Conservation (phyloP, 2,888 invertebrate species). For the Pogonocherus hispidulus region DNA sequence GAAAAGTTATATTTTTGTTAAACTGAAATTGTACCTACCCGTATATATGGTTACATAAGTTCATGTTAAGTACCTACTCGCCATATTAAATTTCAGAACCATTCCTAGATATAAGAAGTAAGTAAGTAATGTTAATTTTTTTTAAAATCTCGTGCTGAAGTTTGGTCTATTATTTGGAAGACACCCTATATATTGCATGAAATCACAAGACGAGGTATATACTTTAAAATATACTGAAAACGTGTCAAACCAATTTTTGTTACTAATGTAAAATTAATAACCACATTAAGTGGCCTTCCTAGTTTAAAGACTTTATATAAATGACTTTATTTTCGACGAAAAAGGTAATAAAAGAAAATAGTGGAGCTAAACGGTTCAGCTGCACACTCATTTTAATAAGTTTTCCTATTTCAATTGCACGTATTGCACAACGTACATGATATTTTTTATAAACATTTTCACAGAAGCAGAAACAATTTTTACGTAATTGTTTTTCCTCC, state of each 20-base stretch:
- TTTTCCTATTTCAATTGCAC: conserved; percentile 32
- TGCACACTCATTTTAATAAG: conserved; percentile 35
- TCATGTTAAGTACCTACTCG: too few relatives aligned
- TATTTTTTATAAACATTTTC: conserved; percentile 50
- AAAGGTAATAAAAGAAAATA: conserved; percentile 46
- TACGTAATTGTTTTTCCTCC: not conserved
- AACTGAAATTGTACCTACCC: too few relatives aligned
- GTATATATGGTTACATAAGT: too few relatives aligned
- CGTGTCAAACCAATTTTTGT: conserved; percentile 45
- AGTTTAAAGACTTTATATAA: conserved; percentile 47
- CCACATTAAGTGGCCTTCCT: conserved; percentile 46
- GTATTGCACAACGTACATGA: conserved; percentile 45
- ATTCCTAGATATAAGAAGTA: too few relatives aligned
- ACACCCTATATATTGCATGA: not conserved
- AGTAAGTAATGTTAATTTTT: too few relatives aligned
- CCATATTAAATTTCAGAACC: too few relatives aligned
- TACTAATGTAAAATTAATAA: conserved; percentile 49
- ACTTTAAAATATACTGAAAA: conserved; percentile 21
- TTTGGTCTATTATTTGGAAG: too few relatives aligned
- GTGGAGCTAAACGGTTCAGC: conserved; percentile 37
- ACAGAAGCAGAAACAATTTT: conserved; percentile 25
- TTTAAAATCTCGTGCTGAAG: too few relatives aligned
- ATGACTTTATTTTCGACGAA: conserved; percentile 47
- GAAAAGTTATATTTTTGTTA: too few relatives aligned
- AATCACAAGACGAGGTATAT: not conserved